Evolutionary conservation across 2,113 vertebrate genomes (phyloP).

Genomic region (Cyanocitta stelleri): DNA sequence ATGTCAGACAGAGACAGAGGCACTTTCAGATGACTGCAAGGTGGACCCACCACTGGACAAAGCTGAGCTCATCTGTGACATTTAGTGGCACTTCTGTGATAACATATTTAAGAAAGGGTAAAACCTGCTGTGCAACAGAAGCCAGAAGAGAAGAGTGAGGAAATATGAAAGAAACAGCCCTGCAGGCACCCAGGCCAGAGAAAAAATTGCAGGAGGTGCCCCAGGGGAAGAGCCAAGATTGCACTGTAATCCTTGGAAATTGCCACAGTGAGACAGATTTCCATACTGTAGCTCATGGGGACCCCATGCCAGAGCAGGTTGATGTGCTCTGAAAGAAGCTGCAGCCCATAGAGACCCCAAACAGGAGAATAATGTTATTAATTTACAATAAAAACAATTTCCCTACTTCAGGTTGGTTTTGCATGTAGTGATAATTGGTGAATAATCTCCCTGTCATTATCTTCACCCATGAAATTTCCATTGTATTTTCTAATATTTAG

Average conservation of each 20-base stretch:
- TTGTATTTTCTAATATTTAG: neutral
- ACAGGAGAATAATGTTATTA: neutral
- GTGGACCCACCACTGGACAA: accelerated
- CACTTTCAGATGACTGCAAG: neutral
- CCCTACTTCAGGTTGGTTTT: neutral
- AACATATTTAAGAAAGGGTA: neutral
- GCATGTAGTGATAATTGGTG: neutral
- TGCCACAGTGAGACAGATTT: neutral
- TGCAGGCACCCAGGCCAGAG: neutral
- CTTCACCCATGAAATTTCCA: neutral
- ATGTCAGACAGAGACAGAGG: neutral
- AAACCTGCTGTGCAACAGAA: neutral
- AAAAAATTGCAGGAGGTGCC: neutral
- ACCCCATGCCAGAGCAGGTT: neutral
- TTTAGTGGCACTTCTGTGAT: neutral
- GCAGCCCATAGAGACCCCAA: neutral
- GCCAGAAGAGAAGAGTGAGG: neutral
- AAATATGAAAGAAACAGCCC: neutral
- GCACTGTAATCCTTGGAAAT: neutral
- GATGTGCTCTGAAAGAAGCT: neutral
- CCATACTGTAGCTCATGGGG: neutral
- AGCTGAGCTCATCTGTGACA: neutral
- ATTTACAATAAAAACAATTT: neutral
- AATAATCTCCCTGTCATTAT: neutral
- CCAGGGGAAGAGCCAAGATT: neutral